Conservation (phyloP, 2,797 vertebrate species). For the Falco naumanni region DNA sequence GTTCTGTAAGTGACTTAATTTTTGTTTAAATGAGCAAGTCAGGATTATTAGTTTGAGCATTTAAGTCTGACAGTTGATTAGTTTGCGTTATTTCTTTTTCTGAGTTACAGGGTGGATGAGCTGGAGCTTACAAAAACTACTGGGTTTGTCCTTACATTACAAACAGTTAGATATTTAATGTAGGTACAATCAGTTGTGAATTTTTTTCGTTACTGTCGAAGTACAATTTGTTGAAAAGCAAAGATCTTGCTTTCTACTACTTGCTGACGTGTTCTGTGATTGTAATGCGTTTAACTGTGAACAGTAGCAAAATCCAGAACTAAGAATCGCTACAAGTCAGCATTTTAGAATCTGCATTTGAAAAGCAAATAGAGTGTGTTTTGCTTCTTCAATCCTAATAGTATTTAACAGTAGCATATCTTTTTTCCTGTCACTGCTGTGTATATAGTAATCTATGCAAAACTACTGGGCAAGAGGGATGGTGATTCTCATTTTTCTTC, state of each 20-base stretch:
- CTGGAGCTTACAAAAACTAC: background rate
- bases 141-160: background rate
- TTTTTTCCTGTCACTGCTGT: background rate
- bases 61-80: background rate
- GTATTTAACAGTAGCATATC: background rate
- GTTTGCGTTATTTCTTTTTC: background rate
- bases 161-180: background rate
- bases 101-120: background rate
- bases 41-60: background rate
- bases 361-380: background rate
- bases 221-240: background rate
- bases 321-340: background rate
- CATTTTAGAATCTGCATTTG: constrained; percentile 8
- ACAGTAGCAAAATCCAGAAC: background rate
- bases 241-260: background rate
- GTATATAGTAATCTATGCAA: background rate
- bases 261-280: background rate
- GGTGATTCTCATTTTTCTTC: background rate
- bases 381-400: background rate
- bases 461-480: background rate
- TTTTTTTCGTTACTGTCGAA: background rate
- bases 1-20: constrained; percentile 88
- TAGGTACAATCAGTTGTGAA: background rate
- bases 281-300: background rate
- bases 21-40: background rate